Evolutionary conservation across 2,797 vertebrate species (phyloP).

Genomic region (Halcyon badia): DNA sequence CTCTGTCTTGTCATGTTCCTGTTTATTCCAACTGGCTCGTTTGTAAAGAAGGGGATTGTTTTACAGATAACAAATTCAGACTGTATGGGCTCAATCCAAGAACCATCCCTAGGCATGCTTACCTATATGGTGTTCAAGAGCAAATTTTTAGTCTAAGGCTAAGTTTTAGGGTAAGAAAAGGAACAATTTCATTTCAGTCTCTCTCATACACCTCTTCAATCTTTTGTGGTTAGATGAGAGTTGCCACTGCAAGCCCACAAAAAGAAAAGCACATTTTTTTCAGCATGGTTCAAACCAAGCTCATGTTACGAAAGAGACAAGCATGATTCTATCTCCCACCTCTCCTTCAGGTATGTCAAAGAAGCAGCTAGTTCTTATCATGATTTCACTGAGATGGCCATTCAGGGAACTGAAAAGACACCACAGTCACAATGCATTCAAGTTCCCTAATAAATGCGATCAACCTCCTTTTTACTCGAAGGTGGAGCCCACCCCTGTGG

Average conservation of each 20-base stretch:
- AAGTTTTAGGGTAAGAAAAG: background rate
- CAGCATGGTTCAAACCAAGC: background rate
- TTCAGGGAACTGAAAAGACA: background rate
- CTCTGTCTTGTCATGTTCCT: background rate
- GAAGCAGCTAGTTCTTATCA: background rate
- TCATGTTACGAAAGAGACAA: background rate
- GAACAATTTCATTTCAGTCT: background rate
- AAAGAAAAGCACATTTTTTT: background rate
- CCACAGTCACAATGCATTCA: background rate
- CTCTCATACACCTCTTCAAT: background rate
- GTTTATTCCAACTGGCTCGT: background rate
- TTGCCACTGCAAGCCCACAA: background rate
- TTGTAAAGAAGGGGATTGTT: background rate
- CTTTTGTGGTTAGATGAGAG: background rate
- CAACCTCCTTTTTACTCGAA: background rate
- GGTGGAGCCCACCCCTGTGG: background rate
- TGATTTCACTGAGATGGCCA: accelerated
- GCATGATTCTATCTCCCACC: background rate
- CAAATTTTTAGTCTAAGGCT: background rate
- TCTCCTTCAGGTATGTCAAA: background rate
- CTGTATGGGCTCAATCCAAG: background rate
- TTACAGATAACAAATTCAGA: background rate
- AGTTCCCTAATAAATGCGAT: background rate
- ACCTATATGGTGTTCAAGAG: background rate
- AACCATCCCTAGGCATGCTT: background rate